Percentiles rank a stretch among this genome's conserved stretches.
These are phyloP conservation scores for Harpegnathos saltator DNA, from an alignment of 1,140 invertebrate species.

Conservation along the genomic window DNA sequence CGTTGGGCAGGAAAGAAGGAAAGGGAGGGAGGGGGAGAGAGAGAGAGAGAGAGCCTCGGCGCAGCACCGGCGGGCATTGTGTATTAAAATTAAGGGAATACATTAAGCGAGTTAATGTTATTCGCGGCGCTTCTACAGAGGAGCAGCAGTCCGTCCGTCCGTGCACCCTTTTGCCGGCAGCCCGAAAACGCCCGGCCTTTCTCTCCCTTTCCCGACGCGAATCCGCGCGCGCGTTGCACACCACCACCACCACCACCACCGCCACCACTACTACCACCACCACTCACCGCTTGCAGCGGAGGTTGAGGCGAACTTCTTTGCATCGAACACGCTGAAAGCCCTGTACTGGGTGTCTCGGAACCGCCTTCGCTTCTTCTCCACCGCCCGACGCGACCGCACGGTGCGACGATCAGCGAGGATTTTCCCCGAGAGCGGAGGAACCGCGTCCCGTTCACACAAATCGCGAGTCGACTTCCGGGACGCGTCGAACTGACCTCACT, in stretches of 20 bases:
- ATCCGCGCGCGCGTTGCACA: conserved; percentile 17
- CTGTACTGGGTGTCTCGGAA: background rate
- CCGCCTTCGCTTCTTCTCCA: background rate
- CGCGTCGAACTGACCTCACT: too few species aligned
- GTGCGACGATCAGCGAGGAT: too few species aligned
- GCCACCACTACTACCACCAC: too few species aligned
- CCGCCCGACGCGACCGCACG: too few species aligned
- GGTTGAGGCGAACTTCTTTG: conserved; percentile 24
- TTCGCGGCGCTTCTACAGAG: conserved; percentile 62
- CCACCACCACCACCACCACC: too few species aligned
- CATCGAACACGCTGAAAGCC: conserved; percentile 25
- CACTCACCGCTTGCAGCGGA: too few species aligned
- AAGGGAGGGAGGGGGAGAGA: too few species aligned
- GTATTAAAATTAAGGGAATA: conserved; percentile 75
- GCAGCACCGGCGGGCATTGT: conserved; percentile 65
- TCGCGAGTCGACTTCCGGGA: too few species aligned
- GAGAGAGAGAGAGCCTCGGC: background rate
- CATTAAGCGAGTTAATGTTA: conserved; percentile 74
- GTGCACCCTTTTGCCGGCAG: conserved; percentile 22
- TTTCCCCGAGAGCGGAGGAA: too few species aligned
- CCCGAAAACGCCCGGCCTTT: conserved; percentile 24
- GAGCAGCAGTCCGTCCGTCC: conserved; percentile 30
- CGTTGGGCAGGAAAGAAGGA: too few species aligned
- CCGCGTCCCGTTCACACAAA: too few species aligned
- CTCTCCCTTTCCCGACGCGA: conserved; percentile 2